A percentile compares a stretch with the other conserved stretches of the same genome.
Evolutionary conservation across 2,888 invertebrate genomes (phyloP).

Genomic region (Platyscelio sp.): DNA sequence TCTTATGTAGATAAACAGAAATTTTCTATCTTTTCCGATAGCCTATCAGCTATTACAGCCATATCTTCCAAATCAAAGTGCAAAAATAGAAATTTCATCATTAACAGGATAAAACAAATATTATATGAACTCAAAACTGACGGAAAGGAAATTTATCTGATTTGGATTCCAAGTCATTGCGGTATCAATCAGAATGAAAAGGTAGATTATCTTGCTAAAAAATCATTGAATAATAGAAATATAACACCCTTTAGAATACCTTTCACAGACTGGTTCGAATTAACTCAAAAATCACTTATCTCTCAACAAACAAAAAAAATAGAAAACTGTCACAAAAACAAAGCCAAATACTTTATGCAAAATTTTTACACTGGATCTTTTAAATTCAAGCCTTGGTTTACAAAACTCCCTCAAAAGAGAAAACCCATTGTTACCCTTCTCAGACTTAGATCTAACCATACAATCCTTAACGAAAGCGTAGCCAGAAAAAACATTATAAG

Average conservation of each 20-base stretch:
- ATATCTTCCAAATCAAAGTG: not conserved
- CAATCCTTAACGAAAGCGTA: not conserved
- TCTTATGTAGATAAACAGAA: not conserved
- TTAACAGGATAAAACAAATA: not conserved
- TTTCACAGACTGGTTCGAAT: not conserved
- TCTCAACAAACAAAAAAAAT: not conserved
- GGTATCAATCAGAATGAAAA: not conserved
- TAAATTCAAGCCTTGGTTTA: not conserved
- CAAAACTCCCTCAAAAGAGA: not conserved
- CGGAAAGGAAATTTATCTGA: not conserved
- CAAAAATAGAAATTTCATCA: not conserved
- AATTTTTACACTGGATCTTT: not conserved
- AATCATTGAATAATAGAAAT: no score
- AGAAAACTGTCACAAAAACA: not conserved
- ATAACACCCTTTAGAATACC: not conserved
- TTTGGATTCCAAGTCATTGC: constrained; percentile 12
- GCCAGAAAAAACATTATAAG: not conserved
- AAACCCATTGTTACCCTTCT: not conserved
- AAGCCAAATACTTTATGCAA: not conserved
- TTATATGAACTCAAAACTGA: not conserved
- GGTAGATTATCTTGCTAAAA: not conserved
- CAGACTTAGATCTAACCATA: constrained; percentile 1
- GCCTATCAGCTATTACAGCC: constrained; percentile 7
- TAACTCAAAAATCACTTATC: not conserved
- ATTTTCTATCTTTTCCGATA: constrained; percentile 3